Evolutionary conservation across 2,888 invertebrate species (phyloP).

Genomic region (Stenichneumon culpator): DNA sequence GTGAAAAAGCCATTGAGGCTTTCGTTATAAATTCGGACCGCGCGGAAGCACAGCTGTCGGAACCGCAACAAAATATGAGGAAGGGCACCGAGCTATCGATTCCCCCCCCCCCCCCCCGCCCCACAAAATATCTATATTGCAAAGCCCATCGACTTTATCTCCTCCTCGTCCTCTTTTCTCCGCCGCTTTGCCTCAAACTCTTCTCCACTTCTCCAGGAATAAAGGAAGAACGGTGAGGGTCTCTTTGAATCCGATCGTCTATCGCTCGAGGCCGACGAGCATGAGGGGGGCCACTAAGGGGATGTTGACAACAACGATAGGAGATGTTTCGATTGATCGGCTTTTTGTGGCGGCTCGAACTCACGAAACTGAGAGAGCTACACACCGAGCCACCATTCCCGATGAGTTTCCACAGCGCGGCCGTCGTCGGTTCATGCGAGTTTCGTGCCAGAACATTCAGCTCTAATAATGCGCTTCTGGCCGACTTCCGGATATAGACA

Average conservation of each 20-base stretch:
- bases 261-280: conserved; percentile 32
- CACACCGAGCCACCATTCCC: conserved; percentile 1
- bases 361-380: conserved; percentile 15
- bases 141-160: conserved; percentile 61
- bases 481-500: conserved; percentile 12
- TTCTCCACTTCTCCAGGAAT: conserved; percentile 32
- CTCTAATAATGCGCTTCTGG: conserved; percentile 34
- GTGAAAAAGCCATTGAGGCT: conserved; percentile 40
- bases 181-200: conserved; percentile 42
- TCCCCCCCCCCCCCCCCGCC: not conserved
- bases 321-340: conserved; percentile 43
- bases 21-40: conserved; percentile 53
- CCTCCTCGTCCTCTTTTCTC: conserved; percentile 14
- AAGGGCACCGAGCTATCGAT: conserved; percentile 52
- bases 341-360: conserved; percentile 21
- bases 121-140: conserved; percentile 21
- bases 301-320: conserved; percentile 37
- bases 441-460: conserved; percentile 49
- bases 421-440: conserved; percentile 11
- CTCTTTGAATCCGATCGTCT: conserved; percentile 53
- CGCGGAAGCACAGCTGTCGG: conserved; percentile 12
- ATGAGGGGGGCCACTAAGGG: conserved; percentile 16
- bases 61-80: conserved; percentile 18
- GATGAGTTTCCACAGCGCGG: conserved; percentile 19
- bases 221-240: conserved; percentile 41